phyloP scores from a whole-genome alignment of 2,113 vertebrate genomes.

The Heteronetta atricapilla region DNA sequence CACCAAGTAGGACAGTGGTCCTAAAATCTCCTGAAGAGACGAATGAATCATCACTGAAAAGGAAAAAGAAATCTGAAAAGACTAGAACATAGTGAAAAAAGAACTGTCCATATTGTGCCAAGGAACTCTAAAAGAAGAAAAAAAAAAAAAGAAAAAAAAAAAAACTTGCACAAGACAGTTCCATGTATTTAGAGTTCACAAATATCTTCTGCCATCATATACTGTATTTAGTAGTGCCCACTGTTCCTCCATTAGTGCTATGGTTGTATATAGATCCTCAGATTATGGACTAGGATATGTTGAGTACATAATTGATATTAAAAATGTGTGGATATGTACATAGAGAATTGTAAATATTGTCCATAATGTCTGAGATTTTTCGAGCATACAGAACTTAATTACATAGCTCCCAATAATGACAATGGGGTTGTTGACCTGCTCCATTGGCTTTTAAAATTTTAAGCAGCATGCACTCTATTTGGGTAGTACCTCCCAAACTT shows the following conservation, averaged over 20 bases:
- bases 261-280: neutral
- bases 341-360: slow-evolving; percentile 25
- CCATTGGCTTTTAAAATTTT: neutral
- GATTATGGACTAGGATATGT: neutral
- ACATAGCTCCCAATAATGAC: neutral
- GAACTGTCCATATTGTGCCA: neutral
- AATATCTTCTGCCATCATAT: neutral
- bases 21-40: neutral
- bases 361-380: neutral
- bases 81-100: neutral
- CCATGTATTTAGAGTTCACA: neutral
- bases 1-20: neutral
- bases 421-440: neutral
- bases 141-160: neutral
- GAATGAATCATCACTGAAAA: neutral
- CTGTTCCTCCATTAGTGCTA: neutral
- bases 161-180: neutral
- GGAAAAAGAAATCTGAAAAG: neutral
- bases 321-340: slow-evolving; percentile 22
- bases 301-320: neutral
- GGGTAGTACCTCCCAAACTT: neutral
- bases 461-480: neutral
- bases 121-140: neutral
- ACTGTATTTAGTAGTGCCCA: neutral
- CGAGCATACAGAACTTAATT: neutral